Conservation (phyloP, 1,140 invertebrate genomes). For the Solen grandis region DNA sequence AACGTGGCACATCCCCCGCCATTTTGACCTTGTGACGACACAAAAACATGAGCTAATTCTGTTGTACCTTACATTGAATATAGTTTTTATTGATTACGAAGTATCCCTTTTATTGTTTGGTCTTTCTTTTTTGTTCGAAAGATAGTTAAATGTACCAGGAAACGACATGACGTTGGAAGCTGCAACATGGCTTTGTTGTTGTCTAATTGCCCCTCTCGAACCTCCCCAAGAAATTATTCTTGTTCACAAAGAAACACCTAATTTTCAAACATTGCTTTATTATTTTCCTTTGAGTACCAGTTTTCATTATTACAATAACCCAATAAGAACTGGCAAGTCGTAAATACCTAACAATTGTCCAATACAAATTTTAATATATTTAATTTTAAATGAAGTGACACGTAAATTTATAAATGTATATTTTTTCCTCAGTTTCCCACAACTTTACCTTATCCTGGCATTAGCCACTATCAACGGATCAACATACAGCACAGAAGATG, state of each 20-base stretch:
- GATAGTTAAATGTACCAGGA: too few relatives aligned
- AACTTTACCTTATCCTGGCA: slow-evolving; percentile 27
- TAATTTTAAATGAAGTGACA: background rate
- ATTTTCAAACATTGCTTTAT: background rate
- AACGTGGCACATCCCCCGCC: slow-evolving; percentile 37
- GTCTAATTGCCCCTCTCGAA: too few relatives aligned
- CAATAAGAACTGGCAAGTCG: background rate
- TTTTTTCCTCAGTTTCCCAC: slow-evolving; percentile 38
- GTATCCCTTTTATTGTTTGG: background rate
- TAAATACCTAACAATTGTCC: background rate
- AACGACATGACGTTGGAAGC: too few relatives aligned
- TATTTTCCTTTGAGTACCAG: background rate
- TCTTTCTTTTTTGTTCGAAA: too few relatives aligned
- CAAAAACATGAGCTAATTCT: too few relatives aligned
- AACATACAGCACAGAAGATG: background rate
- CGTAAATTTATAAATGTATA: background rate
- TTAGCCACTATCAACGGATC: slow-evolving; percentile 23
- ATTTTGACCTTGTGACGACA: too few relatives aligned
- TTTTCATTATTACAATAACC: background rate
- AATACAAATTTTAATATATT: background rate
- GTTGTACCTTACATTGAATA: background rate
- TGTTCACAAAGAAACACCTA: too few relatives aligned
- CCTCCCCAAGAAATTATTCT: too few relatives aligned
- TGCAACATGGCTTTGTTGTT: too few relatives aligned
- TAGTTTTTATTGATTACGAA: background rate